A percentile compares a stretch with the other conserved stretches of the same genome.
Conservation (phyloP, 2,797 vertebrate species). For the Ciconia nigra region DNA sequence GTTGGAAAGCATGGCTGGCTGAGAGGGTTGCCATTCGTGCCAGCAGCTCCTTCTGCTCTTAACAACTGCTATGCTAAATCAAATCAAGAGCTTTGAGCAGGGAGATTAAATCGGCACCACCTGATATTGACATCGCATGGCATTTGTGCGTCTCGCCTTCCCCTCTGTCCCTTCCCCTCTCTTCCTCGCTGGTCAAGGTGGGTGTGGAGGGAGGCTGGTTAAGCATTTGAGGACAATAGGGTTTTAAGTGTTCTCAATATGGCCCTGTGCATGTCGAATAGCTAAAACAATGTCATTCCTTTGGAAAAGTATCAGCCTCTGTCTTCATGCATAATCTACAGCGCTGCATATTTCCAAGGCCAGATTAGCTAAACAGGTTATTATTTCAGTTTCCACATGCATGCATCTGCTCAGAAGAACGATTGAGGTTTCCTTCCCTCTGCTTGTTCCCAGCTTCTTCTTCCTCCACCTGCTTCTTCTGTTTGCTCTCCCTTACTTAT, state of each 20-base stretch:
- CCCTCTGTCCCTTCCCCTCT: neutral
- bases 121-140: neutral
- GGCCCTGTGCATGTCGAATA: neutral
- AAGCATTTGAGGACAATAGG: neutral
- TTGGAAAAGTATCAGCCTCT: neutral
- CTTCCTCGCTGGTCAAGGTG: neutral
- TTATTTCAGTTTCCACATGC: neutral
- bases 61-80: slow-evolving; percentile 77
- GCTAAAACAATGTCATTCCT: neutral
- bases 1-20: slow-evolving; percentile 71
- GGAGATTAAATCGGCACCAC: slow-evolving; percentile 40
- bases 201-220: neutral
- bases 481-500: neutral
- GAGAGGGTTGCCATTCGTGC: slow-evolving; percentile 43
- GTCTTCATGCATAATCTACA: neutral
- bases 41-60: slow-evolving; percentile 77
- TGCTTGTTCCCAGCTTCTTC: neutral
- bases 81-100: slow-evolving; percentile 50
- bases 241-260: neutral
- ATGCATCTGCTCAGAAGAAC: neutral
- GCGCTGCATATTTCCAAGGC: neutral
- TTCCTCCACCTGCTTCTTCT: neutral
- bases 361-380: neutral
- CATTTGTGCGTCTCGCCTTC: neutral
- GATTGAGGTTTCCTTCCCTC: neutral